phyloP scores from a whole-genome alignment of 2,888 invertebrate genomes.

The Nephrotoma flavescens region DNA sequence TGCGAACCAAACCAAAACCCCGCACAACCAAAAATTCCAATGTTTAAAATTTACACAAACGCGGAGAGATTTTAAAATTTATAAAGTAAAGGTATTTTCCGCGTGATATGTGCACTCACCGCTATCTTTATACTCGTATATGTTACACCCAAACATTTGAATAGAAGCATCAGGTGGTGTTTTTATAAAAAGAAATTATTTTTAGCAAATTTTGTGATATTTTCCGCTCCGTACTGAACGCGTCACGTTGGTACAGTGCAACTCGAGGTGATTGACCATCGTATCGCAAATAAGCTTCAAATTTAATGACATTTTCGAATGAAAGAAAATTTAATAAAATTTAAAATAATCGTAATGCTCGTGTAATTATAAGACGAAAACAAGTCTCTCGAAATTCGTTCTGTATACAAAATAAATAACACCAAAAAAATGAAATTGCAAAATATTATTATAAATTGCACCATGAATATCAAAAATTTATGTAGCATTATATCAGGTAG shows the following conservation, averaged over 20 bases:
- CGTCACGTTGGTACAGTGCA: not conserved
- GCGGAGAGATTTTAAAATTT: no score
- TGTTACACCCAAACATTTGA: not conserved
- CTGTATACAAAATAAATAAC: no score
- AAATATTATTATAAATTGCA: no score
- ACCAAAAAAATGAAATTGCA: no score
- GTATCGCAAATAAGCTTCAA: not conserved
- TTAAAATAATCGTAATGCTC: no score
- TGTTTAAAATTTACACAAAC: not conserved
- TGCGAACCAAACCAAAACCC: not conserved
- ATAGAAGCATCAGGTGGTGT: not conserved
- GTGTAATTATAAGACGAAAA: no score
- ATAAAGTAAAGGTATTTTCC: not conserved
- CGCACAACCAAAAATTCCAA: not conserved
- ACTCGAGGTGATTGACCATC: not conserved
- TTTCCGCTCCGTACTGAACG: not conserved
- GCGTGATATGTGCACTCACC: not conserved
- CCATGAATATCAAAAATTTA: no score
- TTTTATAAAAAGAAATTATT: not conserved
- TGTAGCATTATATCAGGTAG: no score
- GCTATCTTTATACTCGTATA: not conserved
- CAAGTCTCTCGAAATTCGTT: no score
- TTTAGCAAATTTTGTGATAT: not conserved
- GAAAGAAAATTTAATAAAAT: no score
- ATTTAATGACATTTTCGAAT: not conserved